phyloP scores from a whole-genome alignment of 2,113 vertebrate genomes.

The Cygnus atratus region DNA sequence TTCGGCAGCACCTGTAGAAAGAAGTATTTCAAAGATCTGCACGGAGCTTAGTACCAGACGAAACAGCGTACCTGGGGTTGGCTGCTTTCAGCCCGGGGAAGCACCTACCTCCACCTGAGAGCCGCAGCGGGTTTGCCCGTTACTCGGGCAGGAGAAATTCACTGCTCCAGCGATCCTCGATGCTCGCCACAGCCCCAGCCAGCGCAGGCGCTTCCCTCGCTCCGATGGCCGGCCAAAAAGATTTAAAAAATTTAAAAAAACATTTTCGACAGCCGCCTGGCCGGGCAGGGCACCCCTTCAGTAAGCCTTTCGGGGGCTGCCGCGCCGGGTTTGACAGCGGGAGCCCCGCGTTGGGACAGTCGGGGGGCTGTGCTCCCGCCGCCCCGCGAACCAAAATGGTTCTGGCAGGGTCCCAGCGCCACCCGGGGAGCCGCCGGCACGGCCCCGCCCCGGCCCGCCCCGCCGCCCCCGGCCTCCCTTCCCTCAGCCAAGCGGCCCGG shows the following conservation, averaged over 20 bases:
- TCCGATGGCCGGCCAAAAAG: too few relatives aligned
- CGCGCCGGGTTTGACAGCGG: too few relatives aligned
- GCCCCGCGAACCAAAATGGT: background rate
- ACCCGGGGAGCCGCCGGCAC: background rate
- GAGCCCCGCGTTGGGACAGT: too few relatives aligned
- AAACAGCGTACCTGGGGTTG: accelerated
- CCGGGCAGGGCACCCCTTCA: too few relatives aligned
- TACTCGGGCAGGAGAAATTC: accelerated
- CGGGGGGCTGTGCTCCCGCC: too few relatives aligned
- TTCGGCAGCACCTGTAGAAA: background rate
- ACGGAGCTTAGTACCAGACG: too few relatives aligned
- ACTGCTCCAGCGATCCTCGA: too few relatives aligned
- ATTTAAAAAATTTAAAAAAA: too few relatives aligned
- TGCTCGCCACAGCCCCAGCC: too few relatives aligned
- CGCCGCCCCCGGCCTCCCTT: background rate
- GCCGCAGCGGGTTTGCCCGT: background rate
- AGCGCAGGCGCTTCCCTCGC: too few relatives aligned
- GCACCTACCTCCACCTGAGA: background rate
- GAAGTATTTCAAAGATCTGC: background rate
- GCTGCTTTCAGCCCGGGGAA: accelerated
- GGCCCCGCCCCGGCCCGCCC: background rate
- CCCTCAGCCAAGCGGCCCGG: background rate
- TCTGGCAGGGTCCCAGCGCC: background rate
- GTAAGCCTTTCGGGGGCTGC: too few relatives aligned
- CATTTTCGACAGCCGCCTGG: too few relatives aligned